These are phyloP conservation scores for Chymomyza procnemis DNA, from an alignment of 2,888 invertebrate species.

Conservation along the genomic window DNA sequence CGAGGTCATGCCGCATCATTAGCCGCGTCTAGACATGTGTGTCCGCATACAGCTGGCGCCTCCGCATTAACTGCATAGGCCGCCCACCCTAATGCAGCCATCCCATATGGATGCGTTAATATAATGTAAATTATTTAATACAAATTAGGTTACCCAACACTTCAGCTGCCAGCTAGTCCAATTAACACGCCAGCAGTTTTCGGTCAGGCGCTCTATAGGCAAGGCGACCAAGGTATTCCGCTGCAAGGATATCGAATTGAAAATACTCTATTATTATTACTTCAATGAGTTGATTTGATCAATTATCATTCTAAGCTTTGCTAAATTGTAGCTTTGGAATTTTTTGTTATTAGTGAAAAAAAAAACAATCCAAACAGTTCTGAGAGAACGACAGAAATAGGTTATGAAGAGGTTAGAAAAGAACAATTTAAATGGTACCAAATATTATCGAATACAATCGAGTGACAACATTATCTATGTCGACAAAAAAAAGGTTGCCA, in stretches of 20 bases:
- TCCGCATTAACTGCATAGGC: conserved; percentile 7
- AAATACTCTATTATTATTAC: no score
- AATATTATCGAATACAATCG: no score
- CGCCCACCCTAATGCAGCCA: background rate
- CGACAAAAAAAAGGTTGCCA: no score
- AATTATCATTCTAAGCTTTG: no score
- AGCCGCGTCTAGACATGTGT: conserved; percentile 52
- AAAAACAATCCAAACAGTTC: no score
- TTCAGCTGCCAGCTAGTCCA: conserved; percentile 48
- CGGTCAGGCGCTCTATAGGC: background rate
- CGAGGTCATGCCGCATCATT: conserved; percentile 36
- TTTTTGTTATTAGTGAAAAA: no score
- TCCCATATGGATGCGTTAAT: background rate
- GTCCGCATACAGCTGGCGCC: conserved; percentile 27
- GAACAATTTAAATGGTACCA: no score
- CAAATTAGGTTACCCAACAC: background rate
- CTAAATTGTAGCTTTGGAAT: no score
- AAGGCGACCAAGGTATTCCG: background rate
- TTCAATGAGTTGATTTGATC: no score
- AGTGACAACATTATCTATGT: no score
- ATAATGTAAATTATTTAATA: background rate
- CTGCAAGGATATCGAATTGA: background rate
- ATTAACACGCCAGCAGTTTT: conserved; percentile 53
- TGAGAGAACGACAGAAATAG: no score
- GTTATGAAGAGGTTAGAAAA: no score